Conservation (phyloP, 2,888 invertebrate species). For the Craniophora ligustri region DNA sequence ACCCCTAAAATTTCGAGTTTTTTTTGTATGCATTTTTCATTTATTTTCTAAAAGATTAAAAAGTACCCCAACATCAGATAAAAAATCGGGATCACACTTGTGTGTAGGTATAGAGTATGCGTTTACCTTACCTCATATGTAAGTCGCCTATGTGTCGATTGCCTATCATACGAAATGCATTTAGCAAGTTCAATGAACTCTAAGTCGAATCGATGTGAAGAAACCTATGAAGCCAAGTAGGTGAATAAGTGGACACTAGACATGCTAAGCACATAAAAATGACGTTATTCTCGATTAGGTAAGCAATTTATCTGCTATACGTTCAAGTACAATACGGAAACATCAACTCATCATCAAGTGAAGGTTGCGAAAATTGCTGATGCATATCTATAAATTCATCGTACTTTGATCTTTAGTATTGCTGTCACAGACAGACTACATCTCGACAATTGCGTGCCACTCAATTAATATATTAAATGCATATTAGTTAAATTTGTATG, state of each 20-base stretch:
- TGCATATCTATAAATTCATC: slow-evolving; percentile 24
- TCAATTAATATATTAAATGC: slow-evolving; percentile 58
- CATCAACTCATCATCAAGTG: slow-evolving; percentile 14
- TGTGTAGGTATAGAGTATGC: slow-evolving; percentile 12
- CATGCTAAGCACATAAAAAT: slow-evolving; percentile 32
- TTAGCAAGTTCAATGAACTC: slow-evolving; percentile 41
- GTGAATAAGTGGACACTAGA: slow-evolving; percentile 21
- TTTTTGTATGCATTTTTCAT: too few species aligned
- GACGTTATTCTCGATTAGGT: slow-evolving; percentile 39
- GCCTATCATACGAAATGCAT: slow-evolving; percentile 40
- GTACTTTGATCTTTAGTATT: slow-evolving; percentile 49
- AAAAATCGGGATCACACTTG: slow-evolving; percentile 6
- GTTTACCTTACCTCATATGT: slow-evolving; percentile 12
- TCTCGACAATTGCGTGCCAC: slow-evolving; percentile 52
- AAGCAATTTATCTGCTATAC: slow-evolving; percentile 18
- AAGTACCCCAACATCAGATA: not conserved
- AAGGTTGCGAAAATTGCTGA: slow-evolving; percentile 30
- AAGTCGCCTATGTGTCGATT: slow-evolving; percentile 13
- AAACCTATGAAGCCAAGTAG: slow-evolving; percentile 31
- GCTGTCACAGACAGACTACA: slow-evolving; percentile 49
- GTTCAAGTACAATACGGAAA: slow-evolving; percentile 28
- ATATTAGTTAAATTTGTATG: slow-evolving; percentile 70
- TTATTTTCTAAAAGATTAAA: too few species aligned
- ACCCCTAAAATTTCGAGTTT: too few species aligned
- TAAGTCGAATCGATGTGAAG: slow-evolving; percentile 24